A percentile compares a stretch with the other conserved stretches of the same genome.
Conservation (phyloP, 2,888 invertebrate species). For the Agrenia bidenticulata region DNA sequence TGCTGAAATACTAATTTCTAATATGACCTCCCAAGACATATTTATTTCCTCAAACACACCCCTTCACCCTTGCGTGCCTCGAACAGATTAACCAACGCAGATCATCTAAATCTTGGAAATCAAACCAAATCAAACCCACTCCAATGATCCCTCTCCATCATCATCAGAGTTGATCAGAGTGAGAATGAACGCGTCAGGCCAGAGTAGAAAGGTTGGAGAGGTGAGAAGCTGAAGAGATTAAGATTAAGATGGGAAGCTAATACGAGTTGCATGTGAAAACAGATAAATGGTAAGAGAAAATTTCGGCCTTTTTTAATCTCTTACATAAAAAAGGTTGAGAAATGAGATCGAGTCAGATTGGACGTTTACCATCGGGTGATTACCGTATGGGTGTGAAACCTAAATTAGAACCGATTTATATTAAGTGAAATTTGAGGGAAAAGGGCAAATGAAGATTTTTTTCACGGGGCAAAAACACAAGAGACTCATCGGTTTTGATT, state of each 20-base stretch:
- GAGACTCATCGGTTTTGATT: neutral
- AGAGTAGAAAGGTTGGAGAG: no score
- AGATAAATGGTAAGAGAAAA: constrained; percentile 6
- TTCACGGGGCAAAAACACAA: constrained; percentile 17
- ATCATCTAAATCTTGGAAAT: no score
- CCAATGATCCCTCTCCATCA: no score
- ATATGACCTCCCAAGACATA: neutral
- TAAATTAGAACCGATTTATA: constrained; percentile 17
- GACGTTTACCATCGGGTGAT: neutral
- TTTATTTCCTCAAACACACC: neutral
- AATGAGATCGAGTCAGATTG: constrained; percentile 8
- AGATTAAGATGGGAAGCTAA: neutral
- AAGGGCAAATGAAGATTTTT: constrained; percentile 13
- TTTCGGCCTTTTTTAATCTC: neutral
- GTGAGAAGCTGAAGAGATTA: no score
- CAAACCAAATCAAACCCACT: no score
- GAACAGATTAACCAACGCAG: no score
- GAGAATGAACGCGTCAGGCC: no score
- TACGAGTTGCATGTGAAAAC: constrained; percentile 15
- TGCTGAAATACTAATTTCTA: neutral
- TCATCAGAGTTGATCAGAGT: no score
- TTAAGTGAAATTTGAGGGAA: constrained; percentile 8
- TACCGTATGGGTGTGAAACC: constrained; percentile 11
- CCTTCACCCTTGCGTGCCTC: no score
- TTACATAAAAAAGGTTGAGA: neutral